phyloP scores from a whole-genome alignment of 2,797 vertebrate genomes.

The Alcedo quadribrachys region DNA sequence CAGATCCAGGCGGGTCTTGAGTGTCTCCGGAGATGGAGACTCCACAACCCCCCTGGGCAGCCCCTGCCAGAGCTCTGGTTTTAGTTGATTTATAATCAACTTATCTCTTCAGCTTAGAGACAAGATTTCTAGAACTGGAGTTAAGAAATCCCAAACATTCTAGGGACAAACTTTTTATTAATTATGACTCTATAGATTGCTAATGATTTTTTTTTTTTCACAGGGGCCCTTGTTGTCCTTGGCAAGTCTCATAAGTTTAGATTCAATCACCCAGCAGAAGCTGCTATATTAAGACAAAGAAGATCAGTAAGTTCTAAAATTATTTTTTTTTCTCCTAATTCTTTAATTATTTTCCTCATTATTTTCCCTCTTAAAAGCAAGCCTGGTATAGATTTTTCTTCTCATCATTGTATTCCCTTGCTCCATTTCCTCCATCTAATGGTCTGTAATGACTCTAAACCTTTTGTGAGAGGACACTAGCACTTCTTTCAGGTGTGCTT shows the following conservation, averaged over 20 bases:
- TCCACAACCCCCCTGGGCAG: too few relatives aligned
- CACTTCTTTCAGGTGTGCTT: background rate
- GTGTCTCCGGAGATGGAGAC: too few relatives aligned
- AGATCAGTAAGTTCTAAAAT: conserved; percentile 82
- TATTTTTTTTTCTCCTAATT: background rate
- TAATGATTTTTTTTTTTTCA: background rate
- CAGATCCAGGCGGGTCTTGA: too few relatives aligned
- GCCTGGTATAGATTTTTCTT: background rate
- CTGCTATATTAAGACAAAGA: conserved; percentile 88
- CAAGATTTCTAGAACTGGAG: background rate
- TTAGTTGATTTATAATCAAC: too few relatives aligned
- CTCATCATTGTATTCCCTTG: background rate
- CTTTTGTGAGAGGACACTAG: background rate
- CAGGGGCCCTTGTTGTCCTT: conserved; percentile 91
- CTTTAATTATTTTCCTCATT: background rate
- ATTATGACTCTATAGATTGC: background rate
- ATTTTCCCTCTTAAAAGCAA: background rate
- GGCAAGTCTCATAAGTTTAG: conserved; percentile 91
- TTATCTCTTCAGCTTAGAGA: background rate
- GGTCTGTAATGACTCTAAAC: conserved; percentile 10
- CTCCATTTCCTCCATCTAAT: conserved; percentile 37
- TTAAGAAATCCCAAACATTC: background rate
- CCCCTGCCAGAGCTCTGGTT: too few relatives aligned
- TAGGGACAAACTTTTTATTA: background rate
- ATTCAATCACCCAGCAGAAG: conserved; percentile 96